Evolutionary conservation across 2,113 vertebrate genomes (phyloP).

Genomic region (Carlito syrichta): DNA sequence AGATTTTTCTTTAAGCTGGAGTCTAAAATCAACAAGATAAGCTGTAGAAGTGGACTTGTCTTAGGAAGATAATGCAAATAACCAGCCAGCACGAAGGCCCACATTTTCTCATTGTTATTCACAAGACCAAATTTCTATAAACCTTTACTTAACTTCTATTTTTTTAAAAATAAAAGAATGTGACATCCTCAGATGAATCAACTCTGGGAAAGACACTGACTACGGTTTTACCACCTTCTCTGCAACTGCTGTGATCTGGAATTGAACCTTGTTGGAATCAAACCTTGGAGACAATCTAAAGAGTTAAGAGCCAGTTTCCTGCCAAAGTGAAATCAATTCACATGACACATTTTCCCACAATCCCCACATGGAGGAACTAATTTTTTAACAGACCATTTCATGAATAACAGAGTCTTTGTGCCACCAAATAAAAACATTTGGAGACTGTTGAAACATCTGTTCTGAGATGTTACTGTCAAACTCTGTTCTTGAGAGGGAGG

Average conservation of each 20-base stretch:
- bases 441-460: constrained; percentile 77
- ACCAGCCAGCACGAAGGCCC: background rate
- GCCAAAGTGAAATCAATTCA: constrained; percentile 38
- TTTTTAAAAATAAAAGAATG: background rate
- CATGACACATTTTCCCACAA: constrained; percentile 66
- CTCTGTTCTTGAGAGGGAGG: constrained; percentile 57
- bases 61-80: background rate
- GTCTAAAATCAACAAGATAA: background rate
- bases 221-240: background rate
- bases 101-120: background rate
- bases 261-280: background rate
- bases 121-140: background rate
- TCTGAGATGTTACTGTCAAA: constrained; percentile 68
- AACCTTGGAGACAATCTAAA: constrained; percentile 17
- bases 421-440: constrained; percentile 71
- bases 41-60: background rate
- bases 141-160: background rate
- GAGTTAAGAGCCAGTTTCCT: constrained; percentile 41
- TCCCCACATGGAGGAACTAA: constrained; percentile 67
- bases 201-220: background rate
- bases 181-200: background rate
- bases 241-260: background rate
- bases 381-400: constrained; percentile 61
- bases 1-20: background rate
- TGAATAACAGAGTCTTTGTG: constrained; percentile 56